phyloP scores from a whole-genome alignment of 2,113 vertebrate species.

The Pseudorectes ferrugineus region DNA sequence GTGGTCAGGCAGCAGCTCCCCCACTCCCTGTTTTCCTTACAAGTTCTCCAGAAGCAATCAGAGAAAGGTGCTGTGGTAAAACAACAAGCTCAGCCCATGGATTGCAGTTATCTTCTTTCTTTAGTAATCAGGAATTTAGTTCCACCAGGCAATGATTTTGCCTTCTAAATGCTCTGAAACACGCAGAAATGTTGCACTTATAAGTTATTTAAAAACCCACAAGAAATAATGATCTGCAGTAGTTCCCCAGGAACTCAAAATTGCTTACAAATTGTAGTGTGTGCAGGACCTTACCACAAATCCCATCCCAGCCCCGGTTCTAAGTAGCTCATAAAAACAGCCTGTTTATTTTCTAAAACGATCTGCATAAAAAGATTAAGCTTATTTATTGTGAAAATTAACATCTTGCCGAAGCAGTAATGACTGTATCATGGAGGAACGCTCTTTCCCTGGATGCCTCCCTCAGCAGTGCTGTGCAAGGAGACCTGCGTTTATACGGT shows the following conservation, averaged over 20 bases:
- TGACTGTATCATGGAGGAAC: neutral
- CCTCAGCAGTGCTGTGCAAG: slow-evolving; percentile 7
- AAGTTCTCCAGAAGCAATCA: neutral
- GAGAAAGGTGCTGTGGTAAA: neutral
- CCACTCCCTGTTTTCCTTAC: neutral
- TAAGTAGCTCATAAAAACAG: slow-evolving; percentile 60
- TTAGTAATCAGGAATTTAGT: neutral
- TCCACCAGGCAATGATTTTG: neutral
- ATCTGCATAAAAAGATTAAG: slow-evolving; percentile 44
- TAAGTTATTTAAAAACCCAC: slow-evolving; percentile 16
- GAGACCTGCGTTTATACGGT: slow-evolving; percentile 4
- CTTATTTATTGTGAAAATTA: slow-evolving; percentile 70
- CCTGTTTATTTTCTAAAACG: slow-evolving; percentile 59
- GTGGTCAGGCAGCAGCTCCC: neutral
- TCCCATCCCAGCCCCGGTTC: neutral
- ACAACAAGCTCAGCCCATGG: neutral
- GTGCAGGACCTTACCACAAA: neutral
- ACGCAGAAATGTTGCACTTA: neutral
- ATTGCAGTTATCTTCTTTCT: neutral
- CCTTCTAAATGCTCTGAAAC: slow-evolving; percentile 9
- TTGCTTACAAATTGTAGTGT: neutral
- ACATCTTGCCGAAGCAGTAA: slow-evolving; percentile 30
- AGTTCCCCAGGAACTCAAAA: slow-evolving; percentile 24
- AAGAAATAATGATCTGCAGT: neutral
- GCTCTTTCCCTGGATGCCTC: slow-evolving; percentile 33